Evolutionary conservation across 2,797 vertebrate species (phyloP).

Genomic region (Moxostoma hubbsi): DNA sequence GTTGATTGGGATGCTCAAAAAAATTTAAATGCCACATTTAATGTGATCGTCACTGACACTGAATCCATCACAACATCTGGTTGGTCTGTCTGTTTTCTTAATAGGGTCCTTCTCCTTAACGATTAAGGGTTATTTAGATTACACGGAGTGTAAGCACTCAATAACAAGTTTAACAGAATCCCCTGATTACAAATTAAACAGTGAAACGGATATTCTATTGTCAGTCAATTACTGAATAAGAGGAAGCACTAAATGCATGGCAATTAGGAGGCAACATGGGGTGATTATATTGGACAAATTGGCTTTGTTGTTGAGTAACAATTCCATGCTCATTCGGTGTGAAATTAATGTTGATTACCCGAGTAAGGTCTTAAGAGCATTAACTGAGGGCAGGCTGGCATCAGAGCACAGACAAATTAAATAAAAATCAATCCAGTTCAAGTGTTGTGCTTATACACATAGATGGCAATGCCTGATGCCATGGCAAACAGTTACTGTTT

Average conservation of each 20-base stretch:
- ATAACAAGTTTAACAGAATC: constrained; percentile 40
- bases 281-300: constrained; percentile 49
- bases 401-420: no score
- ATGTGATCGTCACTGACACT: not conserved
- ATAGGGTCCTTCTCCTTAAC: not conserved
- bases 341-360: constrained; percentile 50
- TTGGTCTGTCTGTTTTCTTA: not conserved
- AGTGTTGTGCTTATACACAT: no score
- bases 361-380: constrained; percentile 21
- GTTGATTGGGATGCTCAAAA: no score
- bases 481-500: no score
- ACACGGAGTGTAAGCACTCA: constrained; percentile 25
- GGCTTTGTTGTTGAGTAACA: constrained; percentile 32
- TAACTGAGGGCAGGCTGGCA: no score
- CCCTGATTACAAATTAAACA: constrained; percentile 23
- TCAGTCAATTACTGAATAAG: constrained; percentile 42
- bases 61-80: constrained; percentile 1
- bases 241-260: constrained; percentile 41
- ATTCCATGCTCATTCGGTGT: constrained; percentile 41
- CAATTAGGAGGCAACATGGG: constrained; percentile 46
- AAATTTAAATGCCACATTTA: no score
- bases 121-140: constrained; percentile 22
- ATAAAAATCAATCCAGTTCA: no score
- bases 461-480: no score
- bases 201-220: constrained; percentile 41